Evolutionary conservation across 2,888 invertebrate species (phyloP), one percentile per base, ranked within the genome.

Genomic region (Steromphala cineraria): DNA sequence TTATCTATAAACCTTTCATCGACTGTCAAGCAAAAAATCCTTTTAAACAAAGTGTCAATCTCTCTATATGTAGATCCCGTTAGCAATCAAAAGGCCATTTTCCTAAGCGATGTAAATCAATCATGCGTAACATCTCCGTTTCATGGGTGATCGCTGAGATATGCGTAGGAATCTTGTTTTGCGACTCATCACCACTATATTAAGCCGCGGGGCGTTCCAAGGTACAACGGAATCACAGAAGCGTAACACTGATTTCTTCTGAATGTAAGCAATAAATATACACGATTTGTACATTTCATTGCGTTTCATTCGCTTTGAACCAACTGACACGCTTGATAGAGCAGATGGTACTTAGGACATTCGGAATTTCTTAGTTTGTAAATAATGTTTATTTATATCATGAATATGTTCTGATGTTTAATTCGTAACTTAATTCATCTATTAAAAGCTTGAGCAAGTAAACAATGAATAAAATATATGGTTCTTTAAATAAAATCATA

Each of bases 251-350:
- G 24, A 62, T 62, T 24, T 62, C 62, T 62, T 62, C 21, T 62
- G 24, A 62, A 24, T 28, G 28, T 62, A 62, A 21, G 62, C 62
- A 62, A 62, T 62, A 62, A 62, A 62, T 2, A 24, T 8, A 21
- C 62, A 62, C 62, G 62, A 62, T 62, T 62, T 62, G 62, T 62
- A 62, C 62, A 19, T 62, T 62, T 62, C 62, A 62, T 24, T 62
- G 10, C 62, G 21, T 28, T 56, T 28, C 62, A 24, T 28, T 62
- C 28, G 24, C n/a, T 62, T 21, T 62, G 62, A 62, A 62, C 62
- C 17, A 28, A 28, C 7, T 21, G 62, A 62, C 62, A 24, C 62
- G 62, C 5, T 28, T 62, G 62, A 28, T 46, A 46, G 1, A 46
- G 7, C 46, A 46, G 46, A 46, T 4, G 5, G 13, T 8, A 13